Percentiles rank a stretch among this genome's conserved stretches.
phyloP scores from a whole-genome alignment of 2,113 vertebrate genomes.

The Ailuropoda melanoleuca region DNA sequence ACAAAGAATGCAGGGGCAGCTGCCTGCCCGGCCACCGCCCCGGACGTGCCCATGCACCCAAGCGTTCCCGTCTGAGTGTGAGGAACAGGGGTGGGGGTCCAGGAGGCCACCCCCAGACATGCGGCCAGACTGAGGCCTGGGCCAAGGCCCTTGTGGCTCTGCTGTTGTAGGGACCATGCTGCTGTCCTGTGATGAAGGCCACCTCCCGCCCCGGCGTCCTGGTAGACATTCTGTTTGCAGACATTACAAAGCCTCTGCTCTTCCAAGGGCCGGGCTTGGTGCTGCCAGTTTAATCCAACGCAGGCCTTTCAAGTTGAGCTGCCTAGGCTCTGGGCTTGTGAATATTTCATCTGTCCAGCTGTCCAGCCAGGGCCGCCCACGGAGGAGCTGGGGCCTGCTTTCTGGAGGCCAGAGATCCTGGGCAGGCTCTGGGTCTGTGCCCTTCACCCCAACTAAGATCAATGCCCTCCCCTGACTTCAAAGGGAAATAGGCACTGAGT shows the following conservation, averaged over 20 bases:
- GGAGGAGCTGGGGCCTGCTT: not conserved
- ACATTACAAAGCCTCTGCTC: not conserved
- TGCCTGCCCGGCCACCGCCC: not conserved
- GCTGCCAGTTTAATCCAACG: not conserved
- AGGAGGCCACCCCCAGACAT: slow-evolving; percentile 17
- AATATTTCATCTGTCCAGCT: not conserved
- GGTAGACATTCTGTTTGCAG: slow-evolving; percentile 42
- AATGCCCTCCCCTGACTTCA: slow-evolving; percentile 1
- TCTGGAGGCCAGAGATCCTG: not conserved
- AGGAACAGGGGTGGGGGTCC: slow-evolving; percentile 22
- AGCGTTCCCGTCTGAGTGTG: not conserved
- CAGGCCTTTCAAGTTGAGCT: not conserved
- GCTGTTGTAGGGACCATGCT: slow-evolving; percentile 25
- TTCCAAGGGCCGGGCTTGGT: not conserved
- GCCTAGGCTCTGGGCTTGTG: not conserved
- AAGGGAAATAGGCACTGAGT: not conserved
- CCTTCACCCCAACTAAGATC: not conserved
- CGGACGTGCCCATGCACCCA: too few relatives aligned
- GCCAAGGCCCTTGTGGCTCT: slow-evolving; percentile 23
- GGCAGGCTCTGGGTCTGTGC: not conserved
- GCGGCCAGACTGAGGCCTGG: not conserved
- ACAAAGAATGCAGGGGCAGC: not conserved
- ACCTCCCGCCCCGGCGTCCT: not conserved
- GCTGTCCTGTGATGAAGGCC: slow-evolving; percentile 24
- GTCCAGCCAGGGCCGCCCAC: not conserved